Evolutionary conservation across 2,888 invertebrate genomes (phyloP), one percentile per base, ranked within the genome.

Genomic region (Dioctria linearis): DNA sequence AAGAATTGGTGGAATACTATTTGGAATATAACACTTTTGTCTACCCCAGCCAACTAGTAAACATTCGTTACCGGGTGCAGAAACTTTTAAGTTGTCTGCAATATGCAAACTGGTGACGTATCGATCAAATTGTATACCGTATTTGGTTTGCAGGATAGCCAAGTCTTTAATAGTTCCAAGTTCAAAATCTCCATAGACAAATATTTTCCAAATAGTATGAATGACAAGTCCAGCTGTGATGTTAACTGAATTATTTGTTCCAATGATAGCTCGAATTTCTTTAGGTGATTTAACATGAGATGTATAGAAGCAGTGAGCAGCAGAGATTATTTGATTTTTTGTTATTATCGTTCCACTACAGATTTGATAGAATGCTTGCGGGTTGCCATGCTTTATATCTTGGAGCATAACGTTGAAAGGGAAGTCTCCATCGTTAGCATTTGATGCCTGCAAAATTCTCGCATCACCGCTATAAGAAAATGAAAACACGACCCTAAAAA

Each of bases 321-420:
- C 67, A 5, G 67, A 43, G 9, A 49, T 5, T 43, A 67, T 46
- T 13, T 25, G 67, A 5, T 43, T 46, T 13, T 67, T 67, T 6
- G 67, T 43, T 46, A 67, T 67, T 25, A 67, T 67, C 3, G 67
- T 67, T 3, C 67, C 67, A 13, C 67, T n/a, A 13, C 67, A 67
- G 5, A 46, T 46, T 46, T 46, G 67, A 46, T 46, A 67, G 11
- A 25, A 25, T 11, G 9, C 25, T 46, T 0, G 8, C 2, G n/a
- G 6, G 5, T 4, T 8, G 43, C 67, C 49, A 3, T 4, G 3
- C 13, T 67, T 67, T 4, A 46, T 46, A 6, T 67, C 42, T 46
- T 46, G 42, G 0, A 67, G 3, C 67, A 67, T 67, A 3, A 13
- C 67, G 8, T 25, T 3, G 9, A 6, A 67, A n/a, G 67, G 46